Conservation (phyloP, 2,797 vertebrate genomes). For the Ataeniobius toweri region DNA sequence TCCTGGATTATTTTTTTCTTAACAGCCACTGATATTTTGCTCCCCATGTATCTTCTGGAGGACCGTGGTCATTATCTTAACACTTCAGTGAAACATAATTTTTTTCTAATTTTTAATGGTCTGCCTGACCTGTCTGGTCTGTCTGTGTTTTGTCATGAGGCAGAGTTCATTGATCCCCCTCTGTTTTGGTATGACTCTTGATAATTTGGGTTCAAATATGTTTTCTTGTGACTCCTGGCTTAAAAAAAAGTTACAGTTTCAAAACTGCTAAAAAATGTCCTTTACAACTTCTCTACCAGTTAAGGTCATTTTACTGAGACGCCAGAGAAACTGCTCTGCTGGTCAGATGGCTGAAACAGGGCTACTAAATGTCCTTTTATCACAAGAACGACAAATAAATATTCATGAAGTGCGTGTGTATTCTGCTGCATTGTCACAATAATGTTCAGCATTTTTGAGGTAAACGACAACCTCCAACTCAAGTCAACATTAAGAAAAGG, state of each 20-base stretch:
- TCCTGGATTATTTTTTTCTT: too few species aligned
- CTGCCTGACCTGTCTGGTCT: background rate
- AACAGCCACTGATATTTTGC: too few species aligned
- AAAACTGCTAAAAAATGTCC: background rate
- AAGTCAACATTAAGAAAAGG: background rate
- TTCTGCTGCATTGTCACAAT: background rate
- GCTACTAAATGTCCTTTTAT: background rate
- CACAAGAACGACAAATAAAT: background rate
- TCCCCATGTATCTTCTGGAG: too few species aligned
- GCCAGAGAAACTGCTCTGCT: background rate
- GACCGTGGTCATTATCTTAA: too few species aligned
- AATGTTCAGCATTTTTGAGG: background rate
- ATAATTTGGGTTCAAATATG: background rate
- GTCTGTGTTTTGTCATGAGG: too few species aligned
- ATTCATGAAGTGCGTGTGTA: background rate
- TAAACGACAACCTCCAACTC: background rate
- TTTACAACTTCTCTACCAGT: background rate
- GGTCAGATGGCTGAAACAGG: background rate
- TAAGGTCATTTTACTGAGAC: background rate
- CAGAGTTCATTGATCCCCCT: too few species aligned
- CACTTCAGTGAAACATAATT: too few species aligned
- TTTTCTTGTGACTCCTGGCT: background rate
- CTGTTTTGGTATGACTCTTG: too few species aligned
- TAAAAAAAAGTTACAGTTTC: background rate
- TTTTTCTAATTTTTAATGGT: background rate